Evolutionary conservation across 2,888 invertebrate species (phyloP), one percentile per base, ranked within the genome.

Genomic region (Pyrrhia umbra): DNA sequence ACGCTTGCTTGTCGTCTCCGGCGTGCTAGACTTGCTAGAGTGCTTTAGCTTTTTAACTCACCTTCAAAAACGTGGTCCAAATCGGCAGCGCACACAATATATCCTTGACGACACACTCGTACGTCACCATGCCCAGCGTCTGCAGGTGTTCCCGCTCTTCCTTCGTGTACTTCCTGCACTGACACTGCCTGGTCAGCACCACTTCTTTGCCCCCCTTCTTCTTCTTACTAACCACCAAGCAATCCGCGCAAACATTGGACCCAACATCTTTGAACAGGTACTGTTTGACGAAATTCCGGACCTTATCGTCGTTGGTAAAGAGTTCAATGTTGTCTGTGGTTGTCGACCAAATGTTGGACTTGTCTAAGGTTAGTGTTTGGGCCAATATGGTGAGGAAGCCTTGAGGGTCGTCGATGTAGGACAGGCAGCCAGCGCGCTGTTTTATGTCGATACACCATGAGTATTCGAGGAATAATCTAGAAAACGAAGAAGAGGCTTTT

Each of bases 401-500:
- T 80, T 96, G 95, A 0, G 98, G 98, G 93, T 99, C 98, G 87
- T 97, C 97, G 16, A 96, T 90, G 90, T 98, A 98, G 0, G 98
- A 97, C 6, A 98, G 95, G 83, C 98, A 98, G 10, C 98, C 98
- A 1, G 98, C 98, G 76, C 97, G 96, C 85, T 98, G 98, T 86
- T 99, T 98, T 13, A 99, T 97, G 85, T 97, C 97, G 39, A 99
- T 95, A 43, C 96, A 96, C 80, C 96, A 96, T 0, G 96, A 96
- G 79, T 96, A 96, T 52, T 96, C 93, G 0, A 98, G 88, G 80
- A 97, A 96, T 70, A 95, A 95, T 78, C 97, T 97, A 88, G 23
- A 23, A 23, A 23, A 23, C 6, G 23, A 6, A 23, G 6, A 4
- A 4, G 23, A 6, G 2, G 23, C 3, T 23, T 4, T 23, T 23